Conservation (phyloP, 2,113 vertebrate genomes). For the Xyliphius kryptos region DNA sequence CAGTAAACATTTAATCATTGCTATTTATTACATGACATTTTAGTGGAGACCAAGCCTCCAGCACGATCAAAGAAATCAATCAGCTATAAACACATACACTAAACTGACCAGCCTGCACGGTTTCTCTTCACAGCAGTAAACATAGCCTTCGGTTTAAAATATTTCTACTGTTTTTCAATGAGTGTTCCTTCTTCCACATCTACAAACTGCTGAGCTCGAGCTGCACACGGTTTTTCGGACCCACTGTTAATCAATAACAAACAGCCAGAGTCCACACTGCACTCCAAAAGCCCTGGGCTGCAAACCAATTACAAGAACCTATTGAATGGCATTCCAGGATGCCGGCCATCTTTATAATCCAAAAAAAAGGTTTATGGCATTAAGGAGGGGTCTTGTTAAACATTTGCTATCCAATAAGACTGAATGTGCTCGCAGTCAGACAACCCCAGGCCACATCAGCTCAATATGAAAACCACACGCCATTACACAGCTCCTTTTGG, state of each 20-base stretch:
- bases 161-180: neutral
- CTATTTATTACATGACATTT: neutral
- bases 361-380: slow-evolving; percentile 31
- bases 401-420: slow-evolving; percentile 52
- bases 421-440: slow-evolving; percentile 53
- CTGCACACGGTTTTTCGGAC: neutral
- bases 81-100: neutral
- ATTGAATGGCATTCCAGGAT: slow-evolving; percentile 4
- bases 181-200: neutral
- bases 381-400: slow-evolving; percentile 41
- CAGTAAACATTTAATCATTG: neutral
- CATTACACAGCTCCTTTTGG: slow-evolving; percentile 3
- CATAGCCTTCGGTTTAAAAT: neutral
- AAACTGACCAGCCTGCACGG: neutral
- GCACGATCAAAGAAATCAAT: too few species aligned
- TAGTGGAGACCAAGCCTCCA: neutral
- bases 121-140: neutral
- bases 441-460: slow-evolving; percentile 45
- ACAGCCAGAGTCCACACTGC: neutral
- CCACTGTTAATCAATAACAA: neutral
- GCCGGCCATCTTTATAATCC: neutral
- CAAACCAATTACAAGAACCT: slow-evolving; percentile 14
- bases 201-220: neutral
- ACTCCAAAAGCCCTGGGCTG: slow-evolving; percentile 7
- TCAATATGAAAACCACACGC: slow-evolving; percentile 41